Percentiles rank a stretch among this genome's conserved stretches.
phyloP scores from a whole-genome alignment of 2,888 invertebrate species.

The Nomada lathburiana region DNA sequence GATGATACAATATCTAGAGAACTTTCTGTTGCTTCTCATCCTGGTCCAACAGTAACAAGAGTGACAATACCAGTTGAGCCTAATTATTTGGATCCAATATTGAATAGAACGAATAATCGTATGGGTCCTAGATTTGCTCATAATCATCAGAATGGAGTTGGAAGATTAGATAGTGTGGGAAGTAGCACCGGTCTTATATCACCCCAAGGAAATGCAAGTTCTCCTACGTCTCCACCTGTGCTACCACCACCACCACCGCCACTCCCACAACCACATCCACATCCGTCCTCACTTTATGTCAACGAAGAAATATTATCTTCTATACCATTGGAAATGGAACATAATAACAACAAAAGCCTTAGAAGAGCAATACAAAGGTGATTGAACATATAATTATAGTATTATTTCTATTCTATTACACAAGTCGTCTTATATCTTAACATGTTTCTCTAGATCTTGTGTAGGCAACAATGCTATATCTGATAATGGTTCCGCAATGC shows the following conservation, averaged over 20 bases:
- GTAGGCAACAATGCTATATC: conserved; percentile 78
- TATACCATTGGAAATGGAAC: conserved; percentile 81
- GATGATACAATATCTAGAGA: conserved; percentile 83
- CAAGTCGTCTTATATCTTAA: not conserved
- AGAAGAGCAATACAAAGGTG: conserved; percentile 80
- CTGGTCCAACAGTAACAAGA: conserved; percentile 84
- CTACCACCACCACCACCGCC: conserved; percentile 68
- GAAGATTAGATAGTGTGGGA: conserved; percentile 82
- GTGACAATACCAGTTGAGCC: conserved; percentile 83
- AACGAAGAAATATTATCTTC: conserved; percentile 81
- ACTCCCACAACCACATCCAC: conserved; percentile 79
- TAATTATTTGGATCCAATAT: conserved; percentile 85
- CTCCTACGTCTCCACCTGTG: conserved; percentile 82
- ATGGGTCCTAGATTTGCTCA: conserved; percentile 76
- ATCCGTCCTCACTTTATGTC: conserved; percentile 83
- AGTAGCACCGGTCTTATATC: conserved; percentile 84
- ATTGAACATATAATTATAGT: not conserved
- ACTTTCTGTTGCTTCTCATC: conserved; percentile 78
- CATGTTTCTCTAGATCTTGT: conserved; percentile 72
- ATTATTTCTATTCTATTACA: not conserved
- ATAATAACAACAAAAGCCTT: conserved; percentile 85
- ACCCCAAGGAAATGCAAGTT: conserved; percentile 82
- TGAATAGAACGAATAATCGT: conserved; percentile 77
- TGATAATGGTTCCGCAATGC: conserved; percentile 71
- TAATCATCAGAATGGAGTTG: conserved; percentile 79